Conservation (phyloP, 2,113 vertebrate genomes). For the Festucalex cinctus region DNA sequence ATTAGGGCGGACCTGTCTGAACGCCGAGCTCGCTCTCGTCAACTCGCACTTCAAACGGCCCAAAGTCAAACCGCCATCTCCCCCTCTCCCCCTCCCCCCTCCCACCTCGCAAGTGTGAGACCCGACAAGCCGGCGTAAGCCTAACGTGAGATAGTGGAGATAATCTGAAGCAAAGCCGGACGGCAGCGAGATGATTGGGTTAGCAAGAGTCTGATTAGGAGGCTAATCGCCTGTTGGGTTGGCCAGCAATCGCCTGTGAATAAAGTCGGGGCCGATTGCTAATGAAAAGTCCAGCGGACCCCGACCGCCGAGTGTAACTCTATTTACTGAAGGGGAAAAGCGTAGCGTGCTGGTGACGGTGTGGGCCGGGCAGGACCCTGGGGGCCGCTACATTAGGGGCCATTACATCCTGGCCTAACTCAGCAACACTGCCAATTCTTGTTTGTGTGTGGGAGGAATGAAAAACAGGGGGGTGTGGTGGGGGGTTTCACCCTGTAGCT, state of each 20-base stretch:
- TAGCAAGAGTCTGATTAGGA: conserved; percentile 51
- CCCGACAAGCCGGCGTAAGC: background rate
- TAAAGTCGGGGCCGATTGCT: conserved; percentile 47
- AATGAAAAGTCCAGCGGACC: conserved; percentile 65
- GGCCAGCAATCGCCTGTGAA: conserved; percentile 60
- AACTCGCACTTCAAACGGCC: conserved; percentile 83
- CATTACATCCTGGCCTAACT: conserved; percentile 69
- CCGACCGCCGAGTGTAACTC: conserved; percentile 59
- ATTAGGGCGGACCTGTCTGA: conserved; percentile 85
- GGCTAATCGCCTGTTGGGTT: conserved; percentile 74
- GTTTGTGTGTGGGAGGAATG: conserved; percentile 55
- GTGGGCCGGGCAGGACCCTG: conserved; percentile 48
- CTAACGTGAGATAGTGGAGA: conserved; percentile 8
- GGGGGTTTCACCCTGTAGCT: conserved; percentile 46
- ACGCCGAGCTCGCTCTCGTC: conserved; percentile 80
- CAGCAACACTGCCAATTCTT: conserved; percentile 74
- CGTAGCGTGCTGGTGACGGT: conserved; percentile 45
- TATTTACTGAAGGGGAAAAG: conserved; percentile 63
- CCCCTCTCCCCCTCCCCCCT: conserved; percentile 50
- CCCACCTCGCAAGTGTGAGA: background rate
- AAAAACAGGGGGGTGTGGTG: conserved; percentile 18
- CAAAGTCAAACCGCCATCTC: conserved; percentile 61
- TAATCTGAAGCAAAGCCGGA: conserved; percentile 41
- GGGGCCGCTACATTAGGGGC: conserved; percentile 60
- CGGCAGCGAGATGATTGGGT: conserved; percentile 10